These are phyloP conservation scores for Macropis europaea DNA, from an alignment of 2,888 invertebrate genomes.

Conservation along the genomic window DNA sequence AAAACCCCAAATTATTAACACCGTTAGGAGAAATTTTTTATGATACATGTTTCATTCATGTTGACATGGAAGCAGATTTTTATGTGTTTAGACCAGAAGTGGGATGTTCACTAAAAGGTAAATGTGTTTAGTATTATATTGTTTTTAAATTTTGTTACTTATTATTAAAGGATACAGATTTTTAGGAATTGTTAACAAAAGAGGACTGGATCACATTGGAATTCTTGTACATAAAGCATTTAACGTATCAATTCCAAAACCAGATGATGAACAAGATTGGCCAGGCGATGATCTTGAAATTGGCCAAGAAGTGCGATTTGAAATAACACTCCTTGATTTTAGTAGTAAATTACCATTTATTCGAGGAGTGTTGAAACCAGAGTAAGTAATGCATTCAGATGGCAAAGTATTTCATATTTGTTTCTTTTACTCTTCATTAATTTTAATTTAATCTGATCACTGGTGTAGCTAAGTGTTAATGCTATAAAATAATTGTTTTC, in stretches of 20 bases:
- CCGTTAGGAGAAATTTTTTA: conserved; percentile 83
- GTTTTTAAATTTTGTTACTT: background rate
- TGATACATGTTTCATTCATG: conserved; percentile 84
- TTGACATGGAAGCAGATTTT: conserved; percentile 86
- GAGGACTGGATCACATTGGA: conserved; percentile 84
- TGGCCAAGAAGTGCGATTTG: conserved; percentile 84
- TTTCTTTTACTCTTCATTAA: background rate
- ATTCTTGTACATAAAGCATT: conserved; percentile 86
- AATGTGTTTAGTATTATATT: background rate
- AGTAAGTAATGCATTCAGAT: too few species aligned
- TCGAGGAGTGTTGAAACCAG: conserved; percentile 82
- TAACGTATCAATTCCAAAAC: conserved; percentile 86
- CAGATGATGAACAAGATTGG: conserved; percentile 82
- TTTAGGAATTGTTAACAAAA: conserved; percentile 85
- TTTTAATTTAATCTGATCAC: too few species aligned
- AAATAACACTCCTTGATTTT: conserved; percentile 82
- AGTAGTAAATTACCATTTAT: conserved; percentile 84
- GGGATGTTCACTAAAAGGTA: conserved; percentile 83
- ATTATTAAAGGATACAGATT: conserved; percentile 20
- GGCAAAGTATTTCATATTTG: too few species aligned
- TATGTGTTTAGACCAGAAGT: conserved; percentile 85
- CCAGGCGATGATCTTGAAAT: conserved; percentile 82
- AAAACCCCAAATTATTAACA: conserved; percentile 83
- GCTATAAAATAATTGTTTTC: background rate
- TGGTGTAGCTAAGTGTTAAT: too few species aligned